phyloP scores from a whole-genome alignment of 2,113 vertebrate genomes.

The Lynx canadensis region DNA sequence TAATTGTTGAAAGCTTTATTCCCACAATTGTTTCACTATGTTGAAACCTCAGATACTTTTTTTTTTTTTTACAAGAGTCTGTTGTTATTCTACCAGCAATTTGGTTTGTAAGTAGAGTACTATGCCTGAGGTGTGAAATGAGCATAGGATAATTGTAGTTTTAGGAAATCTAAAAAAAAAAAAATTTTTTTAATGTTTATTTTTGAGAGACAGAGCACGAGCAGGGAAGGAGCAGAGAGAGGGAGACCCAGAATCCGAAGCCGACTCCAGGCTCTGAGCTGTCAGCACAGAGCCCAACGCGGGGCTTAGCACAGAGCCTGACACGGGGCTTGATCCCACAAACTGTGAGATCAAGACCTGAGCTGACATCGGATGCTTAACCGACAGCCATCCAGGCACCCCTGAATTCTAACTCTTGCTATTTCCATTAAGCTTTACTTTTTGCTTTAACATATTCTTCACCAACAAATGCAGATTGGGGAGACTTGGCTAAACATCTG shows the following conservation, averaged over 20 bases:
- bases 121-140: not conserved
- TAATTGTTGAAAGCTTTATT: not conserved
- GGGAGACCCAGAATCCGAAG: too few species aligned
- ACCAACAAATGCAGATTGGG: slow-evolving; percentile 23
- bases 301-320: too few species aligned
- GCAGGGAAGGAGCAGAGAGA: too few species aligned
- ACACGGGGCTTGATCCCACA: too few species aligned
- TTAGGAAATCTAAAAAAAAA: not conserved
- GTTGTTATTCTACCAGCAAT: not conserved
- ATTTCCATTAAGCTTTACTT: slow-evolving; percentile 41
- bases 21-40: not conserved
- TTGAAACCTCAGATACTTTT: not conserved
- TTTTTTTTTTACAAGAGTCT: slow-evolving; percentile 17
- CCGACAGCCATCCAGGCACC: too few species aligned
- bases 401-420: not conserved
- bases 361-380: too few species aligned
- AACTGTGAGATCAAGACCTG: too few species aligned
- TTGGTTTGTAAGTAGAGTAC: slow-evolving; percentile 3
- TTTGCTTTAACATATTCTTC: not conserved
- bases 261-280: too few species aligned
- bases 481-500: not conserved
- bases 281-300: too few species aligned
- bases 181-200: too few species aligned
- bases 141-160: slow-evolving; percentile 7
- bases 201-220: too few species aligned